Base-by-base conservation (phyloP, 2,797 vertebrate species). In the Prionace glauca region DNA sequence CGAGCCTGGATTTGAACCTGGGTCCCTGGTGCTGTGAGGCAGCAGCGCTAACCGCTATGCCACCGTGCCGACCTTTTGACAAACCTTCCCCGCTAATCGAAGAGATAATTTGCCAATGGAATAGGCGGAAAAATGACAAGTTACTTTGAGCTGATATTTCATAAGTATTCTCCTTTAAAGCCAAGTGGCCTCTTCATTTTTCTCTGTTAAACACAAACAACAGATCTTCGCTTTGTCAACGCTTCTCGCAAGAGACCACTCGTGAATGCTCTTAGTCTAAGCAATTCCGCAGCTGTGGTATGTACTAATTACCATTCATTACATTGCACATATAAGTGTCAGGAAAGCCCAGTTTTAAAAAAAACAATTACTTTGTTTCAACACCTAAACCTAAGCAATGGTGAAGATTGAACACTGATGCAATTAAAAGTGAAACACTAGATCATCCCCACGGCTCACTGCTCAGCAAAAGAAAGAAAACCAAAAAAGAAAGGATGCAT, bases 151-250 rank as follows among this genome's bases (percentile, higher is more conserved):
- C 2, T n/a, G 32, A 84, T 71, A 95, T 95, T 96, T 96, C 96
- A 16, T 1, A 95, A 94, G 96, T 50, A 74, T 71, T 96, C 96
- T 96, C 96, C 96, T 96, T 96, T 96, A 96, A 96, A 95, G 67
- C 96, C 95, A 96, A 96, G 90, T 96, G 95, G 90, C 95, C 69
- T 0, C 0, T 96, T 95, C 96, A 96, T 96, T 96, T 95, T 96
- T 96, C 96, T 41, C 96, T 96, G 95, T 97, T 96, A 96, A 96
- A 96, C 29, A 96, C 77, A 97, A 96, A 96, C 96, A 96, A 95
- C 95, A 96, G 93, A 95, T 96, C 77, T 96, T 96, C 96, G 5
- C 50, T 90, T 95, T 96, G 69, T 95, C 96, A 95, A 95, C 8
- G n/a, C 93, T 96, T 96, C 96, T 95, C 96, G 79, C 62, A 0